Base-by-base conservation (phyloP, 2,888 invertebrate species). In the Sthenelais limicola region DNA sequence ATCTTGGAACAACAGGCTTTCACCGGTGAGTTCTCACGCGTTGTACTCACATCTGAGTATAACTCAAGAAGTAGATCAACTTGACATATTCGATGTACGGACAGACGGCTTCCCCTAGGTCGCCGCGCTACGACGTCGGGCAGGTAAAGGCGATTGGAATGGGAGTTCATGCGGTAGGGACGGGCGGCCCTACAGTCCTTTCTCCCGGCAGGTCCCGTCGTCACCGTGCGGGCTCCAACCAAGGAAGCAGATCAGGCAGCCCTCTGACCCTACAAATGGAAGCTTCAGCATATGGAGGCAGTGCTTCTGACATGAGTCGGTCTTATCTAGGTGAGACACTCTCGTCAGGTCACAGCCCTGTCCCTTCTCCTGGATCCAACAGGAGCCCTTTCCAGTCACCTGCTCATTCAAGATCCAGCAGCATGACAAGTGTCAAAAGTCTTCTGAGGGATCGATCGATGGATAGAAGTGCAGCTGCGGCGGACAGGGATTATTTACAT, bases 181-280 rank as follows among this genome's bases (percentile, higher is more conserved):
- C 62, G 12, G 33, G 33, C 30, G 33, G 43, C 30, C 67, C 30
- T 5, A 38, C 68, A 30, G 35, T 73, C 18, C 56, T 73, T 15
- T 52, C 71, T 35, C 71, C 71, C 21, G 35, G 47, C 30, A 18
- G 74, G 43, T 47, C 48, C 35, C 32, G 70, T 38, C 33, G 66
- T 12, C 54, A 32, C 56, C 54, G 71, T 24, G 30, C 74, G 21
- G 38, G 56, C 49, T 77, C 78, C 58, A 77, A 73, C 28, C 80
- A 79, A 52, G 77, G 80, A 24, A 76, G 79, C 32, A 72, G 81
- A 12, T 78, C 80, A 52, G 79, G 77, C 54, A 83, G 83, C 74
- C 85, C 84, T 1, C 78, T 84, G 24, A 82, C 82, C 73, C 82
- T 83, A 5, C 81, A 81, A 75, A 80, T 82, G 35, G 79, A 82